Conservation (phyloP, 2,113 vertebrate species). For the Ameiurus melas region DNA sequence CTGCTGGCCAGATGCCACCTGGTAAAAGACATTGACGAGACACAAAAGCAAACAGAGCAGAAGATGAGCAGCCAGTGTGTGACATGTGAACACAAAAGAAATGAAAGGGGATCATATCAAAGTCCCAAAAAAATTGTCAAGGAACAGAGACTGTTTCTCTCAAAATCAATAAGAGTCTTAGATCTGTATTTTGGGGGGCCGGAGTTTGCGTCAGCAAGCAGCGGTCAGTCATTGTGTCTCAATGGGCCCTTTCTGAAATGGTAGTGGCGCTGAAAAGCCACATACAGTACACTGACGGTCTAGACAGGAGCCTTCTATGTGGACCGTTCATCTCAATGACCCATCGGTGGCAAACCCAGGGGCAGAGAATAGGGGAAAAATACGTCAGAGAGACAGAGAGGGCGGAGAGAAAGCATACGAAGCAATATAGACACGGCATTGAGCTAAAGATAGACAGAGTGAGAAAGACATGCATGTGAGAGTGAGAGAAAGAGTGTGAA, state of each 20-base stretch:
- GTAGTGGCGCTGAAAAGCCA: conserved; percentile 42
- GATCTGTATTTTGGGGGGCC: conserved; percentile 9
- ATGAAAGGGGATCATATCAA: not conserved
- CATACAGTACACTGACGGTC: conserved; percentile 29
- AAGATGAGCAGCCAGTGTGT: not conserved
- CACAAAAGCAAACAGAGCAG: not conserved
- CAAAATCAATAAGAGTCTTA: conserved; percentile 28
- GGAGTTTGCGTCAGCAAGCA: conserved; percentile 44
- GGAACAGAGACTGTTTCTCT: conserved; percentile 6
- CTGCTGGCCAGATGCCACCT: conserved; percentile 84
- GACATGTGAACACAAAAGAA: not conserved
- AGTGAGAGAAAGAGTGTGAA: conserved; percentile 11
- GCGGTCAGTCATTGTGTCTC: conserved; percentile 35
- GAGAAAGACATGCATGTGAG: conserved; percentile 14
- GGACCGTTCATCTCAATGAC: conserved; percentile 27
- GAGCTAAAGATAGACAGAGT: conserved; percentile 19
- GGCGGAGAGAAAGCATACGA: conserved; percentile 30
- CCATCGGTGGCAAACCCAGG: conserved; percentile 18
- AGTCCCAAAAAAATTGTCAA: not conserved
- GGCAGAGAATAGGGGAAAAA: conserved; percentile 7
- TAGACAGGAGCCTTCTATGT: conserved; percentile 51
- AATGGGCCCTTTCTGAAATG: conserved; percentile 48
- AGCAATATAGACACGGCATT: not conserved
- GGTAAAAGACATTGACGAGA: conserved; percentile 13
- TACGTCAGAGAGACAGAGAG: not conserved